phyloP scores from a whole-genome alignment of 2,888 invertebrate species.

The Galeruca laticollis region DNA sequence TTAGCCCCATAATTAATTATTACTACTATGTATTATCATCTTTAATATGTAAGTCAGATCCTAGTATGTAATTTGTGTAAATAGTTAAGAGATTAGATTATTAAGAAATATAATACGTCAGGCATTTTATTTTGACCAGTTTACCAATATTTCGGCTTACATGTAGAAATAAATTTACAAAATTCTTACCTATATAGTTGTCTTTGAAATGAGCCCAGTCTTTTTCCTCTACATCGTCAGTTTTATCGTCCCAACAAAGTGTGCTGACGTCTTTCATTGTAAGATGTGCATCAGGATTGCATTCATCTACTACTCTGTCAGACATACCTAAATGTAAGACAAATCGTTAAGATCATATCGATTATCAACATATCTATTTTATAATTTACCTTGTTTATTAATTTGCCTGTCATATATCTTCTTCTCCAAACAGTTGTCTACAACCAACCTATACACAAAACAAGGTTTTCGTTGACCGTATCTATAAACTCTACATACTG shows the following conservation, averaged over 20 bases:
- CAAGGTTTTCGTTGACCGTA: slow-evolving; percentile 96
- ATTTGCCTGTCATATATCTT: slow-evolving; percentile 99
- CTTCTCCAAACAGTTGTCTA: slow-evolving; percentile 96
- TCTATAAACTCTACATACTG: slow-evolving; percentile 94
- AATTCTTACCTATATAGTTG: slow-evolving; percentile 70
- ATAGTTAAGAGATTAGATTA: too few species aligned
- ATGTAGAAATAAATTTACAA: not conserved
- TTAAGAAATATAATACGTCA: too few species aligned
- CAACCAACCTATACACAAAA: slow-evolving; percentile 95
- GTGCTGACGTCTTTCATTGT: slow-evolving; percentile 91
- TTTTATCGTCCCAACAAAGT: slow-evolving; percentile 90
- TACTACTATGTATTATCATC: too few species aligned
- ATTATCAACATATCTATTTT: not conserved
- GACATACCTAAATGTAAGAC: slow-evolving; percentile 75
- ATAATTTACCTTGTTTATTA: slow-evolving; percentile 85
- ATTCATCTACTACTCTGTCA: slow-evolving; percentile 97
- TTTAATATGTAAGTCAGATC: too few species aligned
- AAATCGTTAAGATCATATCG: not conserved
- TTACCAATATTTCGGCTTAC: too few species aligned
- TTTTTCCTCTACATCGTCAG: slow-evolving; percentile 84
- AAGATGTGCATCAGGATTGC: slow-evolving; percentile 94
- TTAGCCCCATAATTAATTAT: too few species aligned
- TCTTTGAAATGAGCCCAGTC: slow-evolving; percentile 80
- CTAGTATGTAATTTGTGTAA: too few species aligned
- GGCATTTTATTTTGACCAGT: too few species aligned